phyloP scores from a whole-genome alignment of 1,140 invertebrate genomes.

The Drosophila nigromelanica region DNA sequence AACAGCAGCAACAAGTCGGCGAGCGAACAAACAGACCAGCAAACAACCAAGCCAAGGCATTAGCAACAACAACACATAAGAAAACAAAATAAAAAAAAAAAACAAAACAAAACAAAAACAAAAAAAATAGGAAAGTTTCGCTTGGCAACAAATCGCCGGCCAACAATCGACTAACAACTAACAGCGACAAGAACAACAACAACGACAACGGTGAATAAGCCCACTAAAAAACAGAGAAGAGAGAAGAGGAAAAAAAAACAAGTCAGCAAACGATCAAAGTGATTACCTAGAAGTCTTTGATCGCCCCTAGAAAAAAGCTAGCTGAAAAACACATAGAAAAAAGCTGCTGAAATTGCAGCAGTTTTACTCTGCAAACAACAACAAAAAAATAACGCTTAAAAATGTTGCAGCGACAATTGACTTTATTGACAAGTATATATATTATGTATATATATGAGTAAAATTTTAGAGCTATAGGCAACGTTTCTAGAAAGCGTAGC shows the following conservation, averaged over 20 bases:
- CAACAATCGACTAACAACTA: slow-evolving; percentile 37
- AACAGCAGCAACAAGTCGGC: slow-evolving; percentile 32
- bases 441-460: too few species aligned
- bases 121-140: slow-evolving; percentile 47
- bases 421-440: too few species aligned
- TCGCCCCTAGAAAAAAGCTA: neutral
- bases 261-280: slow-evolving; percentile 52
- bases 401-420: neutral
- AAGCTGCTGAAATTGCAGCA: slow-evolving; percentile 1
- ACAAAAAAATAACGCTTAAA: neutral
- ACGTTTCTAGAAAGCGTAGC: too few species aligned
- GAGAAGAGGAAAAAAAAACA: slow-evolving; percentile 16
- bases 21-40: slow-evolving; percentile 39
- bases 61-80: slow-evolving; percentile 35
- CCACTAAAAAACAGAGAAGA: slow-evolving; percentile 29
- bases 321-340: neutral
- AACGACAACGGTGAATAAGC: slow-evolving; percentile 43
- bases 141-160: slow-evolving; percentile 51
- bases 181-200: slow-evolving; percentile 15
- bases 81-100: slow-evolving; percentile 29
- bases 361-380: neutral
- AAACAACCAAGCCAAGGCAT: slow-evolving; percentile 39
- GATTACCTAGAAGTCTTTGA: slow-evolving; percentile 38
- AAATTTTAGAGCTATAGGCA: too few species aligned
- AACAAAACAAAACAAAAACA: too few species aligned